These are phyloP conservation scores for Heliothis subflexa DNA, from an alignment of 1,140 invertebrate species.

Conservation along the genomic window DNA sequence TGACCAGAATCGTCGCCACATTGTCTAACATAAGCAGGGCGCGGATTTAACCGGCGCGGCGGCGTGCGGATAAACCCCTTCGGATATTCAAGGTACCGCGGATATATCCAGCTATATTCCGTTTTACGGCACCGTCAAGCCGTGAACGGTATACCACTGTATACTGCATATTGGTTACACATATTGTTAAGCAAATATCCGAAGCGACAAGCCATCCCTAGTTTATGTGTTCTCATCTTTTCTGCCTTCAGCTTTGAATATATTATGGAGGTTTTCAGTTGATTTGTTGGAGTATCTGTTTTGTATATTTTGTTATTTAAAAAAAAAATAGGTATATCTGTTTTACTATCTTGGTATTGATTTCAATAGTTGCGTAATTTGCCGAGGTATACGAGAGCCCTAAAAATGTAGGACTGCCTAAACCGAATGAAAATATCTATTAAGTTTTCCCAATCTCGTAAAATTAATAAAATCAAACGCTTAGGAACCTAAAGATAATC, in stretches of 20 bases:
- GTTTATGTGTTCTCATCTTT: conserved; percentile 54
- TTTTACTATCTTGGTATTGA: no score
- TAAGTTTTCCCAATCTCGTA: no score
- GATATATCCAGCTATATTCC: conserved; percentile 51
- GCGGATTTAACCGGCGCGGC: conserved; percentile 37
- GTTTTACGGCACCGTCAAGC: conserved; percentile 56
- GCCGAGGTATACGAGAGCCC: no score
- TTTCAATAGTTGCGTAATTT: no score
- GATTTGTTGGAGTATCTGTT: conserved; percentile 10
- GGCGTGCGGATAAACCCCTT: conserved; percentile 36
- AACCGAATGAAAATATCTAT: no score
- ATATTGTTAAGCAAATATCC: conserved; percentile 69
- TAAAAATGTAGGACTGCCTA: no score
- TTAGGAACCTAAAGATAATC: no score
- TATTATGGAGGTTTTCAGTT: conserved; percentile 6
- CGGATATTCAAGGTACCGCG: conserved; percentile 45
- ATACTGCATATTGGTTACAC: conserved; percentile 71
- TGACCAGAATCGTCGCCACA: conserved; percentile 40
- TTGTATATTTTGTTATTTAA: neutral
- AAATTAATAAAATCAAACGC: no score
- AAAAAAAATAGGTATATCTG: no score
- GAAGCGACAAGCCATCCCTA: conserved; percentile 50
- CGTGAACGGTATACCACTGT: conserved; percentile 34
- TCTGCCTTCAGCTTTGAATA: conserved; percentile 12
- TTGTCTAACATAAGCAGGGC: conserved; percentile 43